Base-by-base conservation (phyloP, 2,113 vertebrate species). In the Centropristis striata region DNA sequence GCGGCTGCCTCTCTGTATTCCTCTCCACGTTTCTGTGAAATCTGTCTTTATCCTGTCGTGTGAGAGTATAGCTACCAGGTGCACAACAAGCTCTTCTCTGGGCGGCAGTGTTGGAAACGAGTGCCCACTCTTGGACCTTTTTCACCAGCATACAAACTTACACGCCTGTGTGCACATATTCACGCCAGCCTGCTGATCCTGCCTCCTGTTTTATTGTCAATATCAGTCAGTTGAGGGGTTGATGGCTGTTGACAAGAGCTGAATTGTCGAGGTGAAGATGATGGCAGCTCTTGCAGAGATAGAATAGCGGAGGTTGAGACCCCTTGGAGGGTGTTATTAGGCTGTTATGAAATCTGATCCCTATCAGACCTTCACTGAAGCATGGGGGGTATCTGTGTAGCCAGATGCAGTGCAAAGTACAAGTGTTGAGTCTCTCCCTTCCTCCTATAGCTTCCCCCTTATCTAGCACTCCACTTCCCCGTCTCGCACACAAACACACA, bases 181-280 rank as follows among this genome's bases (percentile, higher is more conserved):
- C 55, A 46, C 1, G 41, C 60, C 59, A 23, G 67, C 84, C 77
- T 4, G 27, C 81, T 84, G 85, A 86, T 90, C 86, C 81, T 69
- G 46, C 85, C 81, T 85, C 83, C 81, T 83, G 81, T 86, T 90
- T 92, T 91, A 90, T 92, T 89, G 88, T 92, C 91, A 90, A 92
- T 92, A 93, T 91, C 81, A 80, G 75, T 41, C 44, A 50, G 81
- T 78, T 81, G 75, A 66, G 73, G 51, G 84, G 86, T 81, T 90
- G 93, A 88, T 51, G 60, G 74, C 75, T 88, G 88, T 85, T 87
- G 88, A 87, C 82, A 84, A 86, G 36, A 47, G 65, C 83, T 83
- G 75, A 77, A 87, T 89, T 86, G 89, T 85, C 55, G 78, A 81
- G 74, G 92, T 83, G 88, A 86, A 89, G 84, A 91, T 84, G 90